Base-by-base conservation (phyloP, 2,797 vertebrate genomes). In the Lepus oiostolus region DNA sequence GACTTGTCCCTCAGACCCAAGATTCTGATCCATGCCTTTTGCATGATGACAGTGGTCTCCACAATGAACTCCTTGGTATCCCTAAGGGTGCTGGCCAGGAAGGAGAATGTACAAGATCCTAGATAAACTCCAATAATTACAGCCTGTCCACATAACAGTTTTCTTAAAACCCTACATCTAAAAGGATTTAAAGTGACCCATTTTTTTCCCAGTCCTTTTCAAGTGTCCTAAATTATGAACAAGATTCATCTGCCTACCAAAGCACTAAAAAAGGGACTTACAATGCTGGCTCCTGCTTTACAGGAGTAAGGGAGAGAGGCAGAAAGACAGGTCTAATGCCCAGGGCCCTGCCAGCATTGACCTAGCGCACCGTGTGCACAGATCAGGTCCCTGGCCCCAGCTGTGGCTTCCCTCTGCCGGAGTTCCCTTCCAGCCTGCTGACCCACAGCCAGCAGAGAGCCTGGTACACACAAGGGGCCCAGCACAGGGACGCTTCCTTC, bases 191-290 rank as follows among this genome's bases (percentile, higher is more conserved):
- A 67, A 81, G 94, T 90, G 94, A 96, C 75, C 92, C 68, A 85
- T 71, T 81, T 95, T 95, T 90, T 77, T 8, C 12, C 5, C n/a
- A 81, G 90, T 84, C 35, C 87, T 52, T 30, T 32, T 88, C 24
- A 88, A 94, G 54, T 81, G 81, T 87, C 89, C 96, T 96, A 77
- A 95, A 96, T 95, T 89, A 89, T 76, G 60, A 96, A 85, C 4
- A 4, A 91, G 87, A 70, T 10, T 89, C 70, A 82, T 74, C 54
- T 95, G 94, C 67, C 65, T n/a, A 93, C 26, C 74, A 80, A 92
- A 94, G 90, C 54, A 85, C 65, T 50, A 60, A 75, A 90, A 89
- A 93, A 68, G 12, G 12, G 28, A 35, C 32, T 84, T 19, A 82
- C 52, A 93, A 14, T 75, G 14, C 58, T 85, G 42, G 50, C 63